Evolutionary conservation across 2,113 vertebrate species (phyloP), one percentile per base, ranked within the genome.

Genomic region (Barbus barbus): DNA sequence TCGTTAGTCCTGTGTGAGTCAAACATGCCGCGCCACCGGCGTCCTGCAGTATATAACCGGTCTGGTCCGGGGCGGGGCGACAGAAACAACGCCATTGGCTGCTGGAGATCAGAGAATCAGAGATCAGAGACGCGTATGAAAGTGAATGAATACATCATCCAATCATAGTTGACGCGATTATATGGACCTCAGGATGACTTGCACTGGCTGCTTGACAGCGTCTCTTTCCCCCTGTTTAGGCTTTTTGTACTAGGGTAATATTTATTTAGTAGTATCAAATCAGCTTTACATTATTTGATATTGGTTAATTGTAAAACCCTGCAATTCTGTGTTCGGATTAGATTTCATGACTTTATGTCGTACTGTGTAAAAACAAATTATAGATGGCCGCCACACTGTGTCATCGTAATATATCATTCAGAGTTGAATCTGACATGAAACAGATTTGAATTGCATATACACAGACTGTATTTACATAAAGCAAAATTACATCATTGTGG

Each of bases 31-130:
- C 14, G 20, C 3, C 75, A 4, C 51, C 63, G 69, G 28, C 53
- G 78, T 1, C 44, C 14, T 3, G 3, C 31, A 2, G 22, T 92
- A 89, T 95, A 93, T 94, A 94, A 41, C n/a, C 75, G 11, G 0
- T 58, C 2, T 26, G 36, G 60, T 4, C 0, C 0, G 2, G 82
- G 89, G 90, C 78, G 88, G 82, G 44, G 1, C 26, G 81, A 86
- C 60, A 16, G 72, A 78, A 78, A 71, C 82, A 83, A 89, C 74
- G 82, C 73, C 53, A 89, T 89, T 90, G 85, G 89, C 48, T 84
- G 60, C 16, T 31, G 26, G 28, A 67, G 48, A 81, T 41, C 88
- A 74, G n/a, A n/a, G n/a, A 72, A 51, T 90, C 84, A 89, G 18
- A 28, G n/a, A 60, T 73, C 20, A 6, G 51, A 31, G 53, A 84